phyloP scores from a whole-genome alignment of 2,888 invertebrate genomes.

The Drosophila limbata region DNA sequence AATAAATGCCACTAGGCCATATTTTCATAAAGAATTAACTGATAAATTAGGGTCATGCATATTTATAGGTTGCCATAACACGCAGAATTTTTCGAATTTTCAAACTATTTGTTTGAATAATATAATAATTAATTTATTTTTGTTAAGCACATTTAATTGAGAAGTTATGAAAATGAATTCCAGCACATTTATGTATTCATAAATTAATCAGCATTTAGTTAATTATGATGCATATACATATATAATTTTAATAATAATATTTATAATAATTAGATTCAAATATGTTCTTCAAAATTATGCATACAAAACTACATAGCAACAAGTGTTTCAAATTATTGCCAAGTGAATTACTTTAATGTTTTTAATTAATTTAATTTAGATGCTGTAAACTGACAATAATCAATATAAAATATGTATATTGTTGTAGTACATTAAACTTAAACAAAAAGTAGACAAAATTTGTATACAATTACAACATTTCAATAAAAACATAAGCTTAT shows the following conservation, averaged over 20 bases:
- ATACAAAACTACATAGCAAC: not conserved
- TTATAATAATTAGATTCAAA: too few species aligned
- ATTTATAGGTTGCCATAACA: constrained; percentile 9
- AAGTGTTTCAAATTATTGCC: not conserved
- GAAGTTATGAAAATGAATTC: not conserved
- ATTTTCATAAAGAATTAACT: constrained; percentile 25
- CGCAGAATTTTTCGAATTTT: constrained; percentile 12
- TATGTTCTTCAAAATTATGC: too few species aligned
- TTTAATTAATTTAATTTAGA: too few species aligned
- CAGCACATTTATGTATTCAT: not conserved
- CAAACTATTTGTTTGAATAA: constrained; percentile 4
- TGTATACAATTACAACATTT: too few species aligned
- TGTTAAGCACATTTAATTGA: not conserved
- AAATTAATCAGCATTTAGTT: not conserved
- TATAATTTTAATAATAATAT: too few species aligned
- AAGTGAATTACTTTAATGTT: not conserved
- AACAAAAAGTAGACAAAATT: too few species aligned
- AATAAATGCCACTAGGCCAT: constrained; percentile 23
- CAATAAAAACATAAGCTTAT: not conserved
- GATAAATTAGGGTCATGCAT: constrained; percentile 27
- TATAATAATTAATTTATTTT: not conserved
- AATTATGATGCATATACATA: not conserved
- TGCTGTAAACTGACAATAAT: too few species aligned
- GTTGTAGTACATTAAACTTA: too few species aligned
- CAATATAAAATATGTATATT: too few species aligned